Conservation (phyloP, 2,113 vertebrate genomes). For the Mixornis gularis region DNA sequence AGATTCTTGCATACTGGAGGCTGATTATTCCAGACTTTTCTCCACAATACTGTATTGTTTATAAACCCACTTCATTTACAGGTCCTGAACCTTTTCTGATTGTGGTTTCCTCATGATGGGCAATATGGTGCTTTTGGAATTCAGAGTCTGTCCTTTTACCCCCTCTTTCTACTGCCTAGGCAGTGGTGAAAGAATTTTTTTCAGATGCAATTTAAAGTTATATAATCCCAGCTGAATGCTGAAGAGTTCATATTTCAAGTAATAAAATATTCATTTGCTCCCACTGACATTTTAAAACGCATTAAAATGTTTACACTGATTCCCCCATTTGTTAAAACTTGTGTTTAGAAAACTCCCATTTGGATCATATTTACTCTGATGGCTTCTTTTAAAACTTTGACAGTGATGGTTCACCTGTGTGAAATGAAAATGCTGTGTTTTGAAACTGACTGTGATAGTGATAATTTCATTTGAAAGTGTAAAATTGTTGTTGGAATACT, state of each 20-base stretch:
- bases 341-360: neutral
- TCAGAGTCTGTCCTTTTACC: neutral
- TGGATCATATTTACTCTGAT: neutral
- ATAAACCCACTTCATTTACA: neutral
- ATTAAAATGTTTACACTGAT: neutral
- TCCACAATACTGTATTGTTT: neutral
- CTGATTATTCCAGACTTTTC: neutral
- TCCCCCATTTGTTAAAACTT: neutral
- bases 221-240: neutral
- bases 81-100: neutral
- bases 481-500: neutral
- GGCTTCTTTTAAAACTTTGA: neutral
- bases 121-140: neutral
- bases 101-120: neutral
- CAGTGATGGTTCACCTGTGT: neutral
- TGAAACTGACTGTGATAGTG: neutral
- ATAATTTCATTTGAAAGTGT: neutral
- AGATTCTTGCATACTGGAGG: neutral
- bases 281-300: neutral
- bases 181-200: neutral
- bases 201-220: neutral
- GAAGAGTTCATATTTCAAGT: neutral
- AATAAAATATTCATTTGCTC: constrained; percentile 6
- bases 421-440: neutral
- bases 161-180: neutral